These are phyloP conservation scores for Himalopsyche tibetana DNA, from an alignment of 2,888 invertebrate genomes.

Conservation along the genomic window DNA sequence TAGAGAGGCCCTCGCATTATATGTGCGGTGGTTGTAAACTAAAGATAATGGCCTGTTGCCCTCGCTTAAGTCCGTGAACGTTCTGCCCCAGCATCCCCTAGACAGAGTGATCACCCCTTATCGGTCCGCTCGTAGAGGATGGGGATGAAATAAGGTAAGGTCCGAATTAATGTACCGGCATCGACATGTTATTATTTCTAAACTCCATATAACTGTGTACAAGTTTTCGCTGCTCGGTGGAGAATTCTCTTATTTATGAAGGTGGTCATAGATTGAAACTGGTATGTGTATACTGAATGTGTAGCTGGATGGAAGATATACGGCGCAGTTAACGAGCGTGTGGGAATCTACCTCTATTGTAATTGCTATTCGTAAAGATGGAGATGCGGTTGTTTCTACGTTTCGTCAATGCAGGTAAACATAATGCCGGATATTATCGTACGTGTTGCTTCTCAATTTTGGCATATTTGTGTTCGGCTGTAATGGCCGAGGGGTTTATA, in stretches of 20 bases:
- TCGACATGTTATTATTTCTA: conserved; percentile 66
- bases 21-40: conserved; percentile 64
- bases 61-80: conserved; percentile 56
- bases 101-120: conserved; percentile 49
- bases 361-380: conserved; percentile 78
- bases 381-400: conserved; percentile 73
- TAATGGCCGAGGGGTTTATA: conserved; percentile 36
- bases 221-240: conserved; percentile 46
- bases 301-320: conserved; percentile 74
- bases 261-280: conserved; percentile 69
- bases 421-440: conserved; percentile 44
- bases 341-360: conserved; percentile 76
- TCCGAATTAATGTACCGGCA: conserved; percentile 66
- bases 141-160: conserved; percentile 64
- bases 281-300: conserved; percentile 62
- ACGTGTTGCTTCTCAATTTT: conserved; percentile 49
- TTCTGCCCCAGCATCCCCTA: conserved; percentile 43
- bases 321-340: conserved; percentile 77
- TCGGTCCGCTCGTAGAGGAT: conserved; percentile 45
- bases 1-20: conserved; percentile 64
- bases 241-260: conserved; percentile 67
- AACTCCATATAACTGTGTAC: conserved; percentile 59
- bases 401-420: conserved; percentile 64
- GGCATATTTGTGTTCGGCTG: conserved; percentile 41
- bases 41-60: conserved; percentile 64